Percentiles rank a stretch among this genome's conserved stretches.
These are phyloP conservation scores for Cheiracanthium punctorium DNA, from an alignment of 2,888 invertebrate genomes.

Conservation along the genomic window DNA sequence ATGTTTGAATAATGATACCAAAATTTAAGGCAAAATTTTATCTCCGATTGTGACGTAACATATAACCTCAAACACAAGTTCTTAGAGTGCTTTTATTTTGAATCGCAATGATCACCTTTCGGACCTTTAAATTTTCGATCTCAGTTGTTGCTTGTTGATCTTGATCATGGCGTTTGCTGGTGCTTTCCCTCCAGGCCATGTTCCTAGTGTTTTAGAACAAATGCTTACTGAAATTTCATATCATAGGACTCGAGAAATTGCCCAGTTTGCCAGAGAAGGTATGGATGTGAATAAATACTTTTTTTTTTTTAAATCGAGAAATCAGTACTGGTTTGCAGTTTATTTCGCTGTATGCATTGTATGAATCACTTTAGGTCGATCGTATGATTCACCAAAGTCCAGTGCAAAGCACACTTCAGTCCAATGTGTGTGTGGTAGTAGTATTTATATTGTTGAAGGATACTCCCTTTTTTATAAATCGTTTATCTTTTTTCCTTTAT, in stretches of 20 bases:
- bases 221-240: constrained; percentile 93
- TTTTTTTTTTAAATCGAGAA: neutral
- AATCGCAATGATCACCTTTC: no score
- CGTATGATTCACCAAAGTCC: neutral
- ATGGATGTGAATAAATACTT: constrained; percentile 71
- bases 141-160: neutral
- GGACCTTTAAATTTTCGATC: no score
- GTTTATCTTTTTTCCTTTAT: neutral
- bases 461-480: neutral
- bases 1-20: no score
- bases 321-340: neutral
- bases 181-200: constrained; percentile 11
- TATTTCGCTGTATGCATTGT: neutral
- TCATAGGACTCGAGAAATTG: constrained; percentile 92
- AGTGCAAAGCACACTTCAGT: neutral
- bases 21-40: no score
- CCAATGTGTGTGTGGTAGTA: no score
- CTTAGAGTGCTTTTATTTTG: no score
- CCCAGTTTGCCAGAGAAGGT: constrained; percentile 91
- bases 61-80: no score
- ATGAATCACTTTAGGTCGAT: constrained; percentile 7
- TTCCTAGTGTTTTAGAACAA: constrained; percentile 81
- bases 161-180: constrained; percentile 53
- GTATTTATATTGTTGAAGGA: neutral
- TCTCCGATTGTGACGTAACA: no score